A percentile compares a stretch with the other conserved stretches of the same genome.
phyloP scores from a whole-genome alignment of 92 coral and sea anemone genomes.

The Umimayanthus kanabou region DNA sequence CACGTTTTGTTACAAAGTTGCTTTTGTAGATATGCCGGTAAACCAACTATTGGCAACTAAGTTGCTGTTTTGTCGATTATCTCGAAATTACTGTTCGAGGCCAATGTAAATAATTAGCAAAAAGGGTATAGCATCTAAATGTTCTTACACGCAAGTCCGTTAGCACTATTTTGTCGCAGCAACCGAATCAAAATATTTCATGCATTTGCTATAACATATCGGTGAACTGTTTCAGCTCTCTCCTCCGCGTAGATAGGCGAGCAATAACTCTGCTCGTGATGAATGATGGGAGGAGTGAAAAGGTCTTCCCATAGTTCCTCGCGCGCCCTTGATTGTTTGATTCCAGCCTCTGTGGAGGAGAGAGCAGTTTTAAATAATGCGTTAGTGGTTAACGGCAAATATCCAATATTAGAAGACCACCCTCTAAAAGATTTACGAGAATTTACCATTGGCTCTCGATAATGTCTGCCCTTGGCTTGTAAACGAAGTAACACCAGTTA shows the following conservation, averaged over 20 bases:
- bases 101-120: not conserved
- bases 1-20: not conserved
- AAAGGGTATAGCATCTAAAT: not conserved
- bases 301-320: too few relatives aligned
- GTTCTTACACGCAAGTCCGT: not conserved
- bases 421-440: not conserved
- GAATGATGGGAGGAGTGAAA: too few relatives aligned
- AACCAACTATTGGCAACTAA: slow-evolving; percentile 1
- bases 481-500: not conserved
- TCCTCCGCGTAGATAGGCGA: too few relatives aligned
- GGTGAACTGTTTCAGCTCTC: too few relatives aligned
- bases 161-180: not conserved
- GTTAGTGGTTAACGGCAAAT: not conserved
- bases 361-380: not conserved
- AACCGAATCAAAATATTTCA: too few relatives aligned
- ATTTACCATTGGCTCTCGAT: not conserved
- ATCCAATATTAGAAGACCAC: not conserved
- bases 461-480: not conserved
- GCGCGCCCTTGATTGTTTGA: too few relatives aligned
- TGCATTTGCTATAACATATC: too few relatives aligned
- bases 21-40: not conserved
- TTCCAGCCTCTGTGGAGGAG: too few relatives aligned
- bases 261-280: too few relatives aligned
- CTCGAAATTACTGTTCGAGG: not conserved
- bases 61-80: not conserved